A percentile compares a stretch with the other conserved stretches of the same genome.
phyloP scores from a whole-genome alignment of 2,888 invertebrate genomes.

The Azorinus chamasolen region DNA sequence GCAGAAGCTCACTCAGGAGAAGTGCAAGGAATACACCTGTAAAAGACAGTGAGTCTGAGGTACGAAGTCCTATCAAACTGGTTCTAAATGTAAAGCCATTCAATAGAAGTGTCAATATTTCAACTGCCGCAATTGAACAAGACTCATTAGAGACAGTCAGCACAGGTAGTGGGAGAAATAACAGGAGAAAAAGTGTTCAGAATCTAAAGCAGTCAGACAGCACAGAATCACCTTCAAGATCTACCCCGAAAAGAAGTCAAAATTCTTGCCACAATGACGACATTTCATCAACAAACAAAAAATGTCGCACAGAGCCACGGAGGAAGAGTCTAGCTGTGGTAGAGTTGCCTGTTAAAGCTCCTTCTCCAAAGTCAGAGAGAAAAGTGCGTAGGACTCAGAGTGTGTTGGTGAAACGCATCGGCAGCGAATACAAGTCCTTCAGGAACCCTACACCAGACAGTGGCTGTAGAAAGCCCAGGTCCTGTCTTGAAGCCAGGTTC shows the following conservation, averaged over 20 bases:
- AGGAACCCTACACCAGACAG: slow-evolving; percentile 72
- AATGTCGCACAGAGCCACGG: slow-evolving; percentile 69
- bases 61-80: too few species aligned
- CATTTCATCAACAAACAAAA: slow-evolving; percentile 32
- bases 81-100: too few species aligned
- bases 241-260: background rate
- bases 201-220: too few species aligned
- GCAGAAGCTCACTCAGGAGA: slow-evolving; percentile 17
- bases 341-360: slow-evolving; percentile 9
- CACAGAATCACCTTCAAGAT: background rate
- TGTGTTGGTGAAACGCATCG: slow-evolving; percentile 60
- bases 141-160: background rate
- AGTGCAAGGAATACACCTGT: slow-evolving; percentile 39
- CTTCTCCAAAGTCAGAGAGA: slow-evolving; percentile 37
- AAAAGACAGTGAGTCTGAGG: background rate
- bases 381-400: slow-evolving; percentile 59
- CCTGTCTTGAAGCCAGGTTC: slow-evolving; percentile 62
- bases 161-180: background rate
- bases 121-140: too few species aligned
- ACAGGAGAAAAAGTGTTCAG: background rate
- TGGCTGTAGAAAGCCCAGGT: slow-evolving; percentile 46
- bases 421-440: slow-evolving; percentile 64
- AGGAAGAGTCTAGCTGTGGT: slow-evolving; percentile 51
- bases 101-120: too few species aligned
- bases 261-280: slow-evolving; percentile 4